These are phyloP conservation scores for Natator depressus DNA, from an alignment of 2,113 vertebrate species.

Conservation along the genomic window DNA sequence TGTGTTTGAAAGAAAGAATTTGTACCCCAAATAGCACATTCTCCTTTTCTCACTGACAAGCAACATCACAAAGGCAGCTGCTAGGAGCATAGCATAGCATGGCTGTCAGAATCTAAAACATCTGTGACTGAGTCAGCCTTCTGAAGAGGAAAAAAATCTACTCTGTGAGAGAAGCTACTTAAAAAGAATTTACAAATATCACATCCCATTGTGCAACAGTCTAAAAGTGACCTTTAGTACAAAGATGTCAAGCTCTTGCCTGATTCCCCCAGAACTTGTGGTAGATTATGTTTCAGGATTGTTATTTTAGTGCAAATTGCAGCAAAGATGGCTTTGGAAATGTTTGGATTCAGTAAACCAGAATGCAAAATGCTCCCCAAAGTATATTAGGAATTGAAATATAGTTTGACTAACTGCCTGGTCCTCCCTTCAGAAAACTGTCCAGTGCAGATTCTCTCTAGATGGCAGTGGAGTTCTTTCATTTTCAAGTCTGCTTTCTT, in stretches of 20 bases:
- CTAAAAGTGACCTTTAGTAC: neutral
- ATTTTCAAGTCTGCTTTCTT: neutral
- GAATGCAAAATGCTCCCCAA: neutral
- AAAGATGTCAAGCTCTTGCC: neutral
- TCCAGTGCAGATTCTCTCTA: constrained; percentile 49
- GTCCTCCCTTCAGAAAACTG: neutral
- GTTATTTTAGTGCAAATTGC: constrained; percentile 3
- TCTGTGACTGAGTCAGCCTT: constrained; percentile 21
- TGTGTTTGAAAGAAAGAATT: neutral
- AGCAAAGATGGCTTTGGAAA: neutral
- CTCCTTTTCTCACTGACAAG: constrained; percentile 21
- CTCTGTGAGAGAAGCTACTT: neutral
- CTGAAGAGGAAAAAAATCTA: neutral
- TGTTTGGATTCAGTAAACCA: neutral
- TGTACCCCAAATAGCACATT: constrained; percentile 5
- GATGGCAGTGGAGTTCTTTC: constrained; percentile 80
- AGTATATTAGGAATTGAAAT: constrained; percentile 2
- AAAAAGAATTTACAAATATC: neutral
- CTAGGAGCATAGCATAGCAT: neutral
- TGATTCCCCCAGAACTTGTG: neutral
- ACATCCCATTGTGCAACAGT: neutral
- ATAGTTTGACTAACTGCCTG: constrained; percentile 5
- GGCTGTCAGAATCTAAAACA: constrained; percentile 30
- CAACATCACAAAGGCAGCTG: constrained; percentile 15
- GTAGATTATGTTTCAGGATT: neutral